Evolutionary conservation across 2,888 invertebrate genomes (phyloP).

Genomic region (Chrysolina americana): DNA sequence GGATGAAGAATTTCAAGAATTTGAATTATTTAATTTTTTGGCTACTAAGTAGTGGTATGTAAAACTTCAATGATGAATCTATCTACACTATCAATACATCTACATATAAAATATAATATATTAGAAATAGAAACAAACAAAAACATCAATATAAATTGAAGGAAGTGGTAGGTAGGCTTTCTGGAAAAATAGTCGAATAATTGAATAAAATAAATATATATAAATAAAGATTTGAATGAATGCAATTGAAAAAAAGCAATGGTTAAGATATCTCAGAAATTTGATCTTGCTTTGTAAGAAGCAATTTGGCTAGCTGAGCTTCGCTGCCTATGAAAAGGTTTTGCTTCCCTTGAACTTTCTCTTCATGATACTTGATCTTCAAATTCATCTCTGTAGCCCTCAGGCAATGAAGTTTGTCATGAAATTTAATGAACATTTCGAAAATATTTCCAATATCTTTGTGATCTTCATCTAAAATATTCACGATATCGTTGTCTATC

Average conservation of each 20-base stretch:
- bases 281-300: conserved; percentile 66
- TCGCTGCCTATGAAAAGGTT: conserved; percentile 73
- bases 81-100: too few relatives aligned
- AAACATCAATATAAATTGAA: too few relatives aligned
- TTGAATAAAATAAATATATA: conserved; percentile 27
- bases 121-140: too few relatives aligned
- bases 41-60: too few relatives aligned
- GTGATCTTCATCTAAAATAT: conserved; percentile 69
- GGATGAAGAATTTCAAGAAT: too few relatives aligned
- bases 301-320: conserved; percentile 74
- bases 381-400: conserved; percentile 87
- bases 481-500: conserved; percentile 77
- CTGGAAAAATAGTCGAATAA: not conserved
- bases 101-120: too few relatives aligned
- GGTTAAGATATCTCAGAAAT: conserved; percentile 52
- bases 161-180: not conserved
- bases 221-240: conserved; percentile 16
- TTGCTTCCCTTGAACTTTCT: conserved; percentile 60
- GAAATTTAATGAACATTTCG: conserved; percentile 79
- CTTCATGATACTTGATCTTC: conserved; percentile 71
- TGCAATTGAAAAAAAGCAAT: conserved; percentile 8
- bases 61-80: too few relatives aligned
- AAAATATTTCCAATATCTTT: conserved; percentile 73
- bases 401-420: conserved; percentile 78
- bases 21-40: too few relatives aligned